A percentile compares a stretch with the other conserved stretches of the same genome.
phyloP scores from a whole-genome alignment of 2,888 invertebrate genomes.

The Eristalis intricaria region DNA sequence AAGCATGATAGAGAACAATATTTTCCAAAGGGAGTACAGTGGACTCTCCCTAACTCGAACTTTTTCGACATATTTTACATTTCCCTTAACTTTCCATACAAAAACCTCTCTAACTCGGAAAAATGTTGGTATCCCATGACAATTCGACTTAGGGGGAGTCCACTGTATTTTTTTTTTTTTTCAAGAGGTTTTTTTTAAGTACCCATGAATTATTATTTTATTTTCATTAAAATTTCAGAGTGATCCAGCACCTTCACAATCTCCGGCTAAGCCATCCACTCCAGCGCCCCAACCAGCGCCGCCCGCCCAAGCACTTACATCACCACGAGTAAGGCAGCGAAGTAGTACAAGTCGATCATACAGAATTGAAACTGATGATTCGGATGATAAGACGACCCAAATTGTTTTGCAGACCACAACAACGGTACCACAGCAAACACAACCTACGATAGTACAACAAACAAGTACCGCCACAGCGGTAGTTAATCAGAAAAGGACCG shows the following conservation, averaged over 20 bases:
- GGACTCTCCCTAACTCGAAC: too few relatives aligned
- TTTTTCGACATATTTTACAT: too few relatives aligned
- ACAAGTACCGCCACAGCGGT: conserved; percentile 77
- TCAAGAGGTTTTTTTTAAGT: too few relatives aligned
- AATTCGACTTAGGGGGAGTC: too few relatives aligned
- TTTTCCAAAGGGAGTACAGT: too few relatives aligned
- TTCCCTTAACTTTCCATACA: too few relatives aligned
- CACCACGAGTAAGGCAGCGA: conserved; percentile 79
- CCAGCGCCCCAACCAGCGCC: conserved; percentile 82
- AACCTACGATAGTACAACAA: conserved; percentile 72
- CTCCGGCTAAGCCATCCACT: conserved; percentile 86
- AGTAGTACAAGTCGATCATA: conserved; percentile 80
- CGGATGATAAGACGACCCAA: conserved; percentile 83
- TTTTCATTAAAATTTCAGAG: conserved; percentile 81
- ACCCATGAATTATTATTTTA: too few relatives aligned
- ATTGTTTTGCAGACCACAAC: conserved; percentile 82
- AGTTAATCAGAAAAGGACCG: conserved; percentile 79
- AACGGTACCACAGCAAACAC: conserved; percentile 76
- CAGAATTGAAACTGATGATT: conserved; percentile 86
- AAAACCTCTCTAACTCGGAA: too few relatives aligned
- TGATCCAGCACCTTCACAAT: conserved; percentile 85
- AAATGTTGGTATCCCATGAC: too few relatives aligned
- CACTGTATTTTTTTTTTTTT: too few relatives aligned
- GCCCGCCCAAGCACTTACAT: conserved; percentile 75
- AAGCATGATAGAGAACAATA: too few relatives aligned